Evolutionary conservation across 2,888 invertebrate genomes (phyloP).

Genomic region (Automeris io): DNA sequence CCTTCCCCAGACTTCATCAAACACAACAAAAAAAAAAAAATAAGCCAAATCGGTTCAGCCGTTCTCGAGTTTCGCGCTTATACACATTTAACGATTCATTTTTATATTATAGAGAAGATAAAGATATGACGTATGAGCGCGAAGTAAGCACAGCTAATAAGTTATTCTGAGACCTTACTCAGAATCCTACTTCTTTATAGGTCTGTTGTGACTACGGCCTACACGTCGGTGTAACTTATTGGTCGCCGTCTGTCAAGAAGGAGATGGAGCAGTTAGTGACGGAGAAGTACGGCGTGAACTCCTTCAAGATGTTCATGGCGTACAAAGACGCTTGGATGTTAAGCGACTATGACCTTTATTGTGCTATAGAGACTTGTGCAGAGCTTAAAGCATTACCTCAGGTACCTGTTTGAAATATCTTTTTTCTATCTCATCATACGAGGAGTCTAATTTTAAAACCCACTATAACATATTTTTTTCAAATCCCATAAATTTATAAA

Average conservation of each 20-base stretch:
- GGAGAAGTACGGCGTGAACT: conserved; percentile 93
- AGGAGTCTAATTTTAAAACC: too few relatives aligned
- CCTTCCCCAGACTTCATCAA: too few relatives aligned
- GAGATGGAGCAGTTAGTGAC: conserved; percentile 91
- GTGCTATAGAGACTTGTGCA: conserved; percentile 89
- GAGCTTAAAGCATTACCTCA: conserved; percentile 91
- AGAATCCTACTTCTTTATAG: conserved; percentile 26
- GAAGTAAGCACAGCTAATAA: too few relatives aligned
- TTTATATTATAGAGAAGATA: too few relatives aligned
- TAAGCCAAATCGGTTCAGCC: too few relatives aligned
- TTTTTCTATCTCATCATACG: too few relatives aligned
- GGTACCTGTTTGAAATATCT: conserved; percentile 45
- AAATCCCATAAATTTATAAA: too few relatives aligned
- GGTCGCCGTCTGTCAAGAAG: conserved; percentile 86
- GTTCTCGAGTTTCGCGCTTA: too few relatives aligned
- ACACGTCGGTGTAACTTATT: conserved; percentile 94
- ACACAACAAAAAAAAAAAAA: too few relatives aligned
- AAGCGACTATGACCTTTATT: conserved; percentile 91
- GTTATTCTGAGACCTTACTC: neutral
- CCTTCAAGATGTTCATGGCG: conserved; percentile 99
- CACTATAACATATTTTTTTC: too few relatives aligned
- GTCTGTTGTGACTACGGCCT: conserved; percentile 96
- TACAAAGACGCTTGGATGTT: conserved; percentile 94
- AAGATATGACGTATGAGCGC: too few relatives aligned
- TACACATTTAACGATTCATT: too few relatives aligned